Evolutionary conservation across 2,888 invertebrate species (phyloP), one percentile per base, ranked within the genome.

Genomic region (Xanthia togata): DNA sequence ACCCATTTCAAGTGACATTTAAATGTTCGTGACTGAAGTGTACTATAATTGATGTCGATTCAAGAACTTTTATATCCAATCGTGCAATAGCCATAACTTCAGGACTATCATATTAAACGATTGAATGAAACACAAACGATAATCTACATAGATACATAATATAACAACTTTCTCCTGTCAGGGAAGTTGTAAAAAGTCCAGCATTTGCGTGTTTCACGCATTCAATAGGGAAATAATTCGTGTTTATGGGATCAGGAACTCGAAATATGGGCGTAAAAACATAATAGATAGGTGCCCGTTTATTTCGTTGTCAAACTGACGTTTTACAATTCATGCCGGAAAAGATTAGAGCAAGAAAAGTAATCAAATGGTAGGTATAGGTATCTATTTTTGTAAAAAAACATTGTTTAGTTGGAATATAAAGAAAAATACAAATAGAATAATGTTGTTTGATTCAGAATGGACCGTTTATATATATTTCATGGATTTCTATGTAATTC

Each of bases 151-250:
- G 35, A 77, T 75, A 76, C 65, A 68, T 69, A 44, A 73, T 69
- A 73, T 44, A 65, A 31, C 26, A 64, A 79, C 88, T 88, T 88
- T 87, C 87, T 73, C 68, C 26, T 63, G 64, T 76, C 81, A 81
- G 79, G 84, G 79, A 88, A 87, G 78, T 79, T 55, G 57, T 78
- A 78, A 81, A 74, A 85, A 83, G 55, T 70, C 55, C 41, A 76
- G 57, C 69, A 80, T 82, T 87, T 64, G 89, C 89, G 88, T 88
- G 88, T 60, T 80, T 81, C 89, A 88, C 88, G 89, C 84, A 79
- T 72, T 83, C 73, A 71, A 44, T 53, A 68, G 84, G 82, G 84
- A 88, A 87, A 87, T 83, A 62, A 80, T 78, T 78, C 62, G 70
- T 70, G 64, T 85, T 83, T 79, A 84, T 76, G 73, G 82, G 80